Percentiles rank a stretch among this genome's conserved stretches.
Evolutionary conservation across 2,888 invertebrate species (phyloP).

Genomic region (Leucophenga montana): DNA sequence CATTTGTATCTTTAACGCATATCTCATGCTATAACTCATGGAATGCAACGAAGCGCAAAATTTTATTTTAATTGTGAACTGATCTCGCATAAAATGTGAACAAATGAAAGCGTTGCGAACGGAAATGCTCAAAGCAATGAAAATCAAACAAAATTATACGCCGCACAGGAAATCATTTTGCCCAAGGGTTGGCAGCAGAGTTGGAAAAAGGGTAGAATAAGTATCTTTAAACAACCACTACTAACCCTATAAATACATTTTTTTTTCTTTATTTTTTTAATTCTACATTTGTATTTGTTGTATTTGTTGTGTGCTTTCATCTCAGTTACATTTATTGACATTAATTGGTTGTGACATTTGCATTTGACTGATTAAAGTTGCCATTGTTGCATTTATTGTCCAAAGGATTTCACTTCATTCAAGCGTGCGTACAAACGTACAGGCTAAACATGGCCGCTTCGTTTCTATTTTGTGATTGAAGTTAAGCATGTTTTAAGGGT

Average conservation of each 20-base stretch:
- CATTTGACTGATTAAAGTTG: slow-evolving; percentile 65
- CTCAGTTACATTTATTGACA: slow-evolving; percentile 61
- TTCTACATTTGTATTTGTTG: slow-evolving; percentile 24
- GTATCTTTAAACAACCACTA: not conserved
- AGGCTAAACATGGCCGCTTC: not conserved
- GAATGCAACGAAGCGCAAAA: slow-evolving; percentile 54
- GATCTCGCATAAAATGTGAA: slow-evolving; percentile 59
- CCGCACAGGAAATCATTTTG: slow-evolving; percentile 21
- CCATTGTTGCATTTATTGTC: slow-evolving; percentile 61
- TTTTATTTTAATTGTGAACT: slow-evolving; percentile 64
- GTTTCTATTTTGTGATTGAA: slow-evolving; percentile 12
- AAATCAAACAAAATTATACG: slow-evolving; percentile 27
- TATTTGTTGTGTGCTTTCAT: slow-evolving; percentile 46
- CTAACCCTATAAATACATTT: slow-evolving; percentile 22
- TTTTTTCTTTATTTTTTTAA: slow-evolving; percentile 32
- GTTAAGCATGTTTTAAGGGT: slow-evolving; percentile 28
- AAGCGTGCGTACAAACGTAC: no score
- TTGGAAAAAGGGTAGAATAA: slow-evolving; percentile 6
- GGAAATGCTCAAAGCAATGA: slow-evolving; percentile 16
- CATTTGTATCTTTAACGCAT: not conserved
- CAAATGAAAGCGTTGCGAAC: slow-evolving; percentile 59
- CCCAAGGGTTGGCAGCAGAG: slow-evolving; percentile 31
- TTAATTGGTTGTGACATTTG: slow-evolving; percentile 71
- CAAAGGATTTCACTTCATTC: no score
- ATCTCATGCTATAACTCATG: not conserved